Evolutionary conservation across 2,888 invertebrate species (phyloP).

Genomic region (Torymus auratus): DNA sequence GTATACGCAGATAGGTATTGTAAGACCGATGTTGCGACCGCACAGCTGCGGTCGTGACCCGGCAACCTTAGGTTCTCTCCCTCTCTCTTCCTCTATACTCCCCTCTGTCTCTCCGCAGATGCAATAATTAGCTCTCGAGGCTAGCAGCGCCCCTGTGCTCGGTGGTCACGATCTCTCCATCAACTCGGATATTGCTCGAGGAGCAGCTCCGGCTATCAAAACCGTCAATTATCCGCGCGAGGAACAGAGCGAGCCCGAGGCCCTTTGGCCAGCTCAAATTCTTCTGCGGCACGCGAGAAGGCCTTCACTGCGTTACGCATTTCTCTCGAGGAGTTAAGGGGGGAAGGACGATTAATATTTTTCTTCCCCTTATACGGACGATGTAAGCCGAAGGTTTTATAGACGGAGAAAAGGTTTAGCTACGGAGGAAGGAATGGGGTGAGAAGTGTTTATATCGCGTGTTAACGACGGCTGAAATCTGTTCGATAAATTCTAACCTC

Average conservation of each 20-base stretch:
- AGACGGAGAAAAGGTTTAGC: no score
- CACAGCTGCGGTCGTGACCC: conserved; percentile 40
- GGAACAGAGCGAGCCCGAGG: neutral
- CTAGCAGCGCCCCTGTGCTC: neutral
- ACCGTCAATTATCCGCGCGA: conserved; percentile 46
- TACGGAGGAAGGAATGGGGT: neutral
- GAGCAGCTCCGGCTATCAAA: conserved; percentile 28
- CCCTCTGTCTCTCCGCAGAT: conserved; percentile 30
- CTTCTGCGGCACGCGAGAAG: conserved; percentile 18
- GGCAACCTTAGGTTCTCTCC: conserved; percentile 11
- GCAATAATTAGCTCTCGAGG: conserved; percentile 52
- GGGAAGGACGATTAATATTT: neutral
- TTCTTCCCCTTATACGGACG: no score
- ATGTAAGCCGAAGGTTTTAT: no score
- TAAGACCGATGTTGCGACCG: conserved; percentile 34
- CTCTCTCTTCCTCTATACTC: no score
- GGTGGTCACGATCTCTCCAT: conserved; percentile 41
- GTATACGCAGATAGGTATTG: neutral
- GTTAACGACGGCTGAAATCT: no score
- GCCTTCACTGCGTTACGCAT: conserved; percentile 3
- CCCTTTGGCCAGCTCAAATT: conserved; percentile 13
- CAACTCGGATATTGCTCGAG: conserved; percentile 42
- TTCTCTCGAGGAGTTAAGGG: no score
- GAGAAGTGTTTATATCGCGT: neutral
- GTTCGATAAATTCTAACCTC: no score